Percentiles rank a stretch among this genome's conserved stretches.
Evolutionary conservation across 2,888 invertebrate species (phyloP).

Genomic region (Drosophila setosimentum): DNA sequence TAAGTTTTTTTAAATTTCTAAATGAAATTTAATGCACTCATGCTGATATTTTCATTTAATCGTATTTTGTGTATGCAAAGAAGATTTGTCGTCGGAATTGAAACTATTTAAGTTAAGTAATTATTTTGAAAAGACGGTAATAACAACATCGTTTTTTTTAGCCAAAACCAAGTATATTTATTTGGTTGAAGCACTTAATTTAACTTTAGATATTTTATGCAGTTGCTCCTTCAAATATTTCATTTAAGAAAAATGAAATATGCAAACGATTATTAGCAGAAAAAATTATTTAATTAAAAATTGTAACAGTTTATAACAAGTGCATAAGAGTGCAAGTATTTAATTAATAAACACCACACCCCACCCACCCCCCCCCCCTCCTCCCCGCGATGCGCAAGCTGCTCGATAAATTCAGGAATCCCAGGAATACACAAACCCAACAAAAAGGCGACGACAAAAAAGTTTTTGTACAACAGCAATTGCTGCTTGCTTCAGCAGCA

Average conservation of each 20-base stretch:
- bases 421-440: background rate
- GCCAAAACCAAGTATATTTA: background rate
- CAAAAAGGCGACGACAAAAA: background rate
- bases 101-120: background rate
- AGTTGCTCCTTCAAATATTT: background rate
- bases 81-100: background rate
- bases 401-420: constrained; percentile 3
- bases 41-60: background rate
- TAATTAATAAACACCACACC: constrained; percentile 2
- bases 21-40: background rate
- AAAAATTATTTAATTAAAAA: constrained; percentile 1
- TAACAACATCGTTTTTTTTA: background rate
- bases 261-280: background rate
- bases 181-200: background rate
- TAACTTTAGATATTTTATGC: too few species aligned
- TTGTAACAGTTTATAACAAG: background rate
- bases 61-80: background rate
- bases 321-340: constrained; percentile 1
- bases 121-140: background rate
- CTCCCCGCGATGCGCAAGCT: background rate
- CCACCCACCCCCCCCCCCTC: too few species aligned
- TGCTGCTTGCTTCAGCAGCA: constrained; percentile 23
- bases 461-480: constrained; percentile 21
- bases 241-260: background rate
- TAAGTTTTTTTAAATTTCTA: constrained; percentile 23